Evolutionary conservation across 2,797 vertebrate genomes (phyloP), one percentile per base, ranked within the genome.

Genomic region (Labroides dimidiatus): DNA sequence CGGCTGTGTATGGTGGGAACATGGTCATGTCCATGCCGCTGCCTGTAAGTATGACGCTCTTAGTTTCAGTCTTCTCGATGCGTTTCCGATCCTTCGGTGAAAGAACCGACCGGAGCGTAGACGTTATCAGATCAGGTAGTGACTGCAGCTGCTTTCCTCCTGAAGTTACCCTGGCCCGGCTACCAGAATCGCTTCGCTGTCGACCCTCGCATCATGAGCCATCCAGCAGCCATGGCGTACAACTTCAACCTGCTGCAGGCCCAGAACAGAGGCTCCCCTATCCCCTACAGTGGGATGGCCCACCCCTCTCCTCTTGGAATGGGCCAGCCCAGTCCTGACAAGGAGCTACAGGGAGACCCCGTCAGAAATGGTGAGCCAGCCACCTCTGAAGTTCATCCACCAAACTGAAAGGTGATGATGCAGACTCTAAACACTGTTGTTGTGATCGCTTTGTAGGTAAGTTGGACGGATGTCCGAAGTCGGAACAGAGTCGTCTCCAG

Each of bases 21-120:
- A 96, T 99, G 95, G 96, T 99, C 88, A 99, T 99, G 98, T 95
- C 97, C 81, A 94, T 99, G 96, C 97, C 98, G 92, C 95, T 99
- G 81, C 95, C 96, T 77, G 97, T 99, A 93, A 95, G 98, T 95
- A 3, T 39, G 10, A 4, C 7, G 30, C 30, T 9, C 8, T 6
- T 33, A 9, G 30, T 33, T 1, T 6, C 30, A 33, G 8, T 9
- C 8, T 4, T 33, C 7, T 33, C 24, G 6, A 27, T 6, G 6
- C 24, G 6, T 6, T 27, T 27, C 6, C 24, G 6, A 27, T 27
- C 24, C 24, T 27, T 27, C 6, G 3, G 6, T 27, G 3, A 27
- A 27, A 27, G 24, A n/a, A n/a, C n/a, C n/a, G n/a, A n/a, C n/a
- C n/a, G n/a, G n/a, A n/a, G n/a, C n/a, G n/a, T n/a, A n/a, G n/a